These are phyloP conservation scores for Galleria mellonella DNA, from an alignment of 1,140 invertebrate species.

Conservation along the genomic window DNA sequence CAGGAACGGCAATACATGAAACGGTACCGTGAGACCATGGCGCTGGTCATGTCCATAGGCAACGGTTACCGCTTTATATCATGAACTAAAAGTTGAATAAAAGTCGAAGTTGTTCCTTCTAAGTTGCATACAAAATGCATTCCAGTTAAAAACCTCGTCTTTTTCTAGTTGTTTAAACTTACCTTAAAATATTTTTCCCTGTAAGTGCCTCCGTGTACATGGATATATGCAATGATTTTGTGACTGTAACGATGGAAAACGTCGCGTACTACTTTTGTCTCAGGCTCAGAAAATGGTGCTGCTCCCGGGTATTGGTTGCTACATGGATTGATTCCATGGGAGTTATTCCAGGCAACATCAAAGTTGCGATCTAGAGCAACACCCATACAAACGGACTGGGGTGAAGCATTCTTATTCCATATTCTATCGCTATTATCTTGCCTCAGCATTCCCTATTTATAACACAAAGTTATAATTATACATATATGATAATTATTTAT, in stretches of 20 bases:
- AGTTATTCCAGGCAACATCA: constrained; percentile 76
- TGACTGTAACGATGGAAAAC: constrained; percentile 55
- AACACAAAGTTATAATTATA: too few relatives aligned
- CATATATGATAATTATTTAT: too few relatives aligned
- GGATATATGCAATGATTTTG: constrained; percentile 46
- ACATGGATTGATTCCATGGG: constrained; percentile 77
- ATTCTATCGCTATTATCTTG: too few relatives aligned
- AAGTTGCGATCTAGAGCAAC: constrained; percentile 80
- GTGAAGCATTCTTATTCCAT: constrained; percentile 77
- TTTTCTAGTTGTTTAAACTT: neutral
- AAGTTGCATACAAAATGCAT: too few relatives aligned
- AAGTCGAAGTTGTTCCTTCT: too few relatives aligned
- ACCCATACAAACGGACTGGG: constrained; percentile 71
- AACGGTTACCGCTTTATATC: too few relatives aligned
- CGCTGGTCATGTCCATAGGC: too few relatives aligned
- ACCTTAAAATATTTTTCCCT: constrained; percentile 30
- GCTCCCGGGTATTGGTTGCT: constrained; percentile 82
- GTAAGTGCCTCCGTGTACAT: constrained; percentile 39
- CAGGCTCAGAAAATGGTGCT: constrained; percentile 83
- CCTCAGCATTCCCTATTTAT: too few relatives aligned
- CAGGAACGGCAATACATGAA: too few relatives aligned
- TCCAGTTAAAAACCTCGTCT: too few relatives aligned
- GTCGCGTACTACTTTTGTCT: constrained; percentile 77
- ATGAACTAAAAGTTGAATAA: too few relatives aligned
- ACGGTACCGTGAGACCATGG: too few relatives aligned